A percentile compares a stretch with the other conserved stretches of the same genome.
These are phyloP conservation scores for Entomyzon cyanotis DNA, from an alignment of 2,113 vertebrate species.

Conservation along the genomic window DNA sequence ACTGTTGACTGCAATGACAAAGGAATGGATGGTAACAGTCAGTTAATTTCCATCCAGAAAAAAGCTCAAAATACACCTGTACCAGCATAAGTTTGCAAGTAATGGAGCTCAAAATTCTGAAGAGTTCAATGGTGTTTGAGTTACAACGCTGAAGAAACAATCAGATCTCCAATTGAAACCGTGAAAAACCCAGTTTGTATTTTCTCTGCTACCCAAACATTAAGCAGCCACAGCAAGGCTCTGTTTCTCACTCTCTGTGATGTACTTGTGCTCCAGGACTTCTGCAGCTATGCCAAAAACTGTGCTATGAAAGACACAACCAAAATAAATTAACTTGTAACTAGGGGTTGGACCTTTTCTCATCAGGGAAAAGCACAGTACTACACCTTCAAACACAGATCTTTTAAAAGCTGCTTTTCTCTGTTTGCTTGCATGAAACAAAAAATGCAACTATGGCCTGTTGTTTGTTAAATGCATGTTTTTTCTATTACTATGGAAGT, in stretches of 20 bases:
- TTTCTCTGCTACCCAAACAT: slow-evolving; percentile 35
- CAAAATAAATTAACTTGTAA: slow-evolving; percentile 1
- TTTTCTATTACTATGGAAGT: background rate
- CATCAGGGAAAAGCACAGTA: background rate
- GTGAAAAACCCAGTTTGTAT: slow-evolving; percentile 23
- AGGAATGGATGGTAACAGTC: background rate
- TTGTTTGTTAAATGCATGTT: background rate
- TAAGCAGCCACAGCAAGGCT: background rate
- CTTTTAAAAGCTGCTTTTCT: background rate
- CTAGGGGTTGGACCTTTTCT: background rate
- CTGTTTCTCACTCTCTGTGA: slow-evolving; percentile 1
- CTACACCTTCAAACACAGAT: background rate
- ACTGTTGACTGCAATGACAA: background rate
- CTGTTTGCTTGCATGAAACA: background rate
- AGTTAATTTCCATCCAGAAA: background rate
- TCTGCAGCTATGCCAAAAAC: slow-evolving; percentile 23
- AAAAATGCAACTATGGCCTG: background rate
- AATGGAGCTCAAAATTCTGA: slow-evolving; percentile 3
- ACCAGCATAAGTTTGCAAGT: background rate
- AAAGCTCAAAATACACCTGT: background rate
- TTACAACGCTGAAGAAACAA: slow-evolving; percentile 37
- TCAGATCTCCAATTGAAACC: slow-evolving; percentile 39
- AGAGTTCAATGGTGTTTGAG: slow-evolving; percentile 9
- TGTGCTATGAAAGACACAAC: slow-evolving; percentile 20
- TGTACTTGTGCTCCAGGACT: background rate